A percentile compares a stretch with the other conserved stretches of the same genome.
These are phyloP conservation scores for Athripsodes cinereus DNA, from an alignment of 2,888 invertebrate species.

Conservation along the genomic window DNA sequence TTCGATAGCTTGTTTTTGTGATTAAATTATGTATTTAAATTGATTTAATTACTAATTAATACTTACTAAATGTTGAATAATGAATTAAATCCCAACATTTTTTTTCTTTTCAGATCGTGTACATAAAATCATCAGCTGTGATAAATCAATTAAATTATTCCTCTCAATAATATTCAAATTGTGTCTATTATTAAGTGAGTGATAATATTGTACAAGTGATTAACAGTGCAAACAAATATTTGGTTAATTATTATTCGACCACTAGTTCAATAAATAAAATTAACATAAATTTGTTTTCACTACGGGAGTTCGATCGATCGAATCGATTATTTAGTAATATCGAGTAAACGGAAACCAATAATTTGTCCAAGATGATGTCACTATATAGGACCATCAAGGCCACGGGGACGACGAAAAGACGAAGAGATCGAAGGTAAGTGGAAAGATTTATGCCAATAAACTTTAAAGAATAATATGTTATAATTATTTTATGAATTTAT, in stretches of 20 bases:
- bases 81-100: too few relatives aligned
- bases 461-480: background rate
- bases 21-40: too few relatives aligned
- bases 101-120: too few relatives aligned
- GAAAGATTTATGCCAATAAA: background rate
- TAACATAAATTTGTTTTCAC: too few relatives aligned
- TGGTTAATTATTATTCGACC: too few relatives aligned
- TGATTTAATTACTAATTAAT: too few relatives aligned
- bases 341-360: background rate
- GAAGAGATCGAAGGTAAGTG: conserved; percentile 45
- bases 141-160: background rate
- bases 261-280: too few relatives aligned
- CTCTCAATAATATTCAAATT: background rate
- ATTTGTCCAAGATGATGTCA: conserved; percentile 46
- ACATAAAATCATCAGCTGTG: background rate
- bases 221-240: background rate
- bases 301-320: background rate
- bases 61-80: too few relatives aligned
- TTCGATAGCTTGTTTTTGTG: too few relatives aligned
- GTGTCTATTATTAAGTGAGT: background rate
- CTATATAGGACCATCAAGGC: conserved; percentile 52
- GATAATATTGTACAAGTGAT: background rate
- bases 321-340: background rate
- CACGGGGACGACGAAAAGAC: conserved; percentile 46
- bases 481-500: background rate